phyloP scores from a whole-genome alignment of 2,797 vertebrate genomes.

The Phalloptychus januarius region DNA sequence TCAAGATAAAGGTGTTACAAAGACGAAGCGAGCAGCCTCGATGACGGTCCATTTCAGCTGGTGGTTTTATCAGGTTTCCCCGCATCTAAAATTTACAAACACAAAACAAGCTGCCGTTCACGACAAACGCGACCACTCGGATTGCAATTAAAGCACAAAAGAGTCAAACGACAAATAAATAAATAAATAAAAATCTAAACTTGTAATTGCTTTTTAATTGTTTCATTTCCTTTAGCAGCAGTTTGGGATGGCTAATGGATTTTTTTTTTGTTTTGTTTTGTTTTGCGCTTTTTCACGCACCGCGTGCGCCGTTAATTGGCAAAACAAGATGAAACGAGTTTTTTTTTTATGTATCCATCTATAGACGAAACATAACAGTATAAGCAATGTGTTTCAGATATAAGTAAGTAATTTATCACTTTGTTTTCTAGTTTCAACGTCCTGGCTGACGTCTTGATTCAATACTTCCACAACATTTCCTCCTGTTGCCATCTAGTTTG shows the following conservation, averaged over 20 bases:
- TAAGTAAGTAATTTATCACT: background rate
- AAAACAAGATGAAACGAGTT: background rate
- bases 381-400: too few relatives aligned
- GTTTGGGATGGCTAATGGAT: background rate
- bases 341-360: too few relatives aligned
- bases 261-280: background rate
- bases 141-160: background rate
- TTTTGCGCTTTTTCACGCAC: background rate
- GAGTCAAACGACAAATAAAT: background rate
- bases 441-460: background rate
- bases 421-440: background rate
- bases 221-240: background rate
- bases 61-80: background rate
- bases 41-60: constrained; percentile 9
- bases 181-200: background rate
- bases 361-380: too few relatives aligned
- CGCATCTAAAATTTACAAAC: background rate
- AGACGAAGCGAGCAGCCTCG: constrained; percentile 3
- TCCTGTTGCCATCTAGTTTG: too few relatives aligned
- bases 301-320: background rate
- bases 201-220: constrained; percentile 1
- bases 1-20: constrained; percentile 35
- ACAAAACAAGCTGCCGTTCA: background rate
- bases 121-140: background rate
- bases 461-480: too few relatives aligned